phyloP scores from a whole-genome alignment of 2,113 vertebrate genomes.

The Sapayoa aenigma region DNA sequence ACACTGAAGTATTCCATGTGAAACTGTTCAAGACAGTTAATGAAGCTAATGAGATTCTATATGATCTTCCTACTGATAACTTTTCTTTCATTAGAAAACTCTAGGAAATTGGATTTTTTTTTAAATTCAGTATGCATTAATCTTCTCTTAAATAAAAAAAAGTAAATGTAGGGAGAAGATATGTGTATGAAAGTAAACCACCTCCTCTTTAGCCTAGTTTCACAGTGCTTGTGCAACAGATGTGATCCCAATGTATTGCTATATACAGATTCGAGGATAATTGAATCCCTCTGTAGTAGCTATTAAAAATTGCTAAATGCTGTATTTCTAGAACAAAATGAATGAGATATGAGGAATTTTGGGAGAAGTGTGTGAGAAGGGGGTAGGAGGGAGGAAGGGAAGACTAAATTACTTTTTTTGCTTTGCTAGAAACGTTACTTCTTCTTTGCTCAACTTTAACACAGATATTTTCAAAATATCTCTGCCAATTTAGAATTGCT shows the following conservation, averaged over 20 bases:
- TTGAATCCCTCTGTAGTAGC: slow-evolving; percentile 37
- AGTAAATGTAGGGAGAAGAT: neutral
- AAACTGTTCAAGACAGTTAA: neutral
- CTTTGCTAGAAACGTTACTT: neutral
- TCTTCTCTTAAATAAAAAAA: neutral
- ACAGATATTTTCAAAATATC: neutral
- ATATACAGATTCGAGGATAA: slow-evolving; percentile 1
- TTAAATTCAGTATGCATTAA: neutral
- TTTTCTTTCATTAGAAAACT: neutral
- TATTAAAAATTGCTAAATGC: slow-evolving; percentile 17
- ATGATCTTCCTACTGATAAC: neutral
- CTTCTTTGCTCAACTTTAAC: neutral
- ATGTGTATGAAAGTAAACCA: neutral
- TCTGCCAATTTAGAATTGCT: neutral
- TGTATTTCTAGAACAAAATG: slow-evolving; percentile 15
- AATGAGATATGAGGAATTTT: neutral
- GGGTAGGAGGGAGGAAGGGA: neutral
- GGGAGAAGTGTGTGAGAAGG: neutral
- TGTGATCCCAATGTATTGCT: slow-evolving; percentile 13
- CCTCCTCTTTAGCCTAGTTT: slow-evolving; percentile 27
- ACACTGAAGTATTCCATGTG: neutral
- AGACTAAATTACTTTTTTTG: neutral
- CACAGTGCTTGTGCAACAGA: slow-evolving; percentile 32
- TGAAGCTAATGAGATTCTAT: neutral
- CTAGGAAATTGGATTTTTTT: neutral